These are phyloP conservation scores for Acrocera orbiculus DNA, from an alignment of 2,888 invertebrate genomes.

Conservation along the genomic window DNA sequence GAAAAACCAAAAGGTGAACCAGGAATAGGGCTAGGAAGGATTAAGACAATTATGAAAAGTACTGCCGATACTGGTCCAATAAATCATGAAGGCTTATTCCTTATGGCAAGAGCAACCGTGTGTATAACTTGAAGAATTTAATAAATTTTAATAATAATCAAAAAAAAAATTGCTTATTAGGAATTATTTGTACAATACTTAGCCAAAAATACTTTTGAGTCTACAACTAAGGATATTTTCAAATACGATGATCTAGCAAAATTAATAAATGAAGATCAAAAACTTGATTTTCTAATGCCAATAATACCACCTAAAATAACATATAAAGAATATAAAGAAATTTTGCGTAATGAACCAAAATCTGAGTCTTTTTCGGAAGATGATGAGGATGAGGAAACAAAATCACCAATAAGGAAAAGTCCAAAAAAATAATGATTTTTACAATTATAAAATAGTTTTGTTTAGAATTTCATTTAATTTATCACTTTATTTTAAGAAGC, in stretches of 20 bases:
- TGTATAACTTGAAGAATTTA: background rate
- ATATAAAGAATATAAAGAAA: conserved; percentile 23
- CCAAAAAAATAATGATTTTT: too few relatives aligned
- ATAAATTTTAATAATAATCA: background rate
- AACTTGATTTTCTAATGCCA: conserved; percentile 24
- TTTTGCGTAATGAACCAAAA: conserved; percentile 15
- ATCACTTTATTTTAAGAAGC: too few relatives aligned
- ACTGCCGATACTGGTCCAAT: conserved; percentile 25
- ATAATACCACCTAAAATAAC: conserved; percentile 28
- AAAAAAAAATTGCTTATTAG: conserved; percentile 7
- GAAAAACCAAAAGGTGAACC: too few relatives aligned
- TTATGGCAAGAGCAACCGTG: conserved; percentile 11
- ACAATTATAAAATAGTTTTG: too few relatives aligned
- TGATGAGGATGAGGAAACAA: conserved; percentile 1
- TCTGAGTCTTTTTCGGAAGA: conserved; percentile 11
- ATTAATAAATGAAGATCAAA: conserved; percentile 19
- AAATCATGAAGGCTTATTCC: conserved; percentile 21
- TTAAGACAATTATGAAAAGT: conserved; percentile 29
- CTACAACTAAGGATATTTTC: conserved; percentile 13
- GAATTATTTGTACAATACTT: conserved; percentile 26
- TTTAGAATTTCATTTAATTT: too few relatives aligned
- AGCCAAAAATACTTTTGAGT: conserved; percentile 19
- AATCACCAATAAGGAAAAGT: too few relatives aligned
- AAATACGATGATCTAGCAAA: conserved; percentile 25
- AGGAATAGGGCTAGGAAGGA: too few relatives aligned